A percentile compares a stretch with the other conserved stretches of the same genome.
Evolutionary conservation across 2,113 vertebrate species (phyloP).

Genomic region (Sclerurus mexicanus): DNA sequence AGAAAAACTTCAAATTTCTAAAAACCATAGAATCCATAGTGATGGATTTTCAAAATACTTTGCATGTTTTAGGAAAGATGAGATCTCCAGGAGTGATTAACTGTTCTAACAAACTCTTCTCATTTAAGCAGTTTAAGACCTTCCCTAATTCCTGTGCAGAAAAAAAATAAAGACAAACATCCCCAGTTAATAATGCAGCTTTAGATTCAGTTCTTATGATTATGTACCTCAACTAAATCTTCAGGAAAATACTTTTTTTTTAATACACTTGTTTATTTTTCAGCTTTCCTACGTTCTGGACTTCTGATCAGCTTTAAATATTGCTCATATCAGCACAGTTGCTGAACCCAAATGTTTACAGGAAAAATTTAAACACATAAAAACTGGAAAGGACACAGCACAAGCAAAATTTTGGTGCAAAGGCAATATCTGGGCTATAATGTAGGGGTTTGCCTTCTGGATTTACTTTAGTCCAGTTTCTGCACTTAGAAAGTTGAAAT

Average conservation of each 20-base stretch:
- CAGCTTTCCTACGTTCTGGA: not conserved
- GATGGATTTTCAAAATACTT: not conserved
- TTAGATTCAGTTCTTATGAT: not conserved
- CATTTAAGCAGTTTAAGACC: not conserved
- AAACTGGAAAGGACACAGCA: not conserved
- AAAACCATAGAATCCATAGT: not conserved
- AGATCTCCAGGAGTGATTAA: not conserved
- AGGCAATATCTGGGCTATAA: not conserved
- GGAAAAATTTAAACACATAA: not conserved
- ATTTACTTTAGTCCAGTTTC: not conserved
- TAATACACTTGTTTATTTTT: not conserved
- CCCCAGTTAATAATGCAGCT: not conserved
- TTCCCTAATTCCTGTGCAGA: not conserved
- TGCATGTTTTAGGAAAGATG: not conserved
- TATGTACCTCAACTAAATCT: not conserved
- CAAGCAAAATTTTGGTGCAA: not conserved
- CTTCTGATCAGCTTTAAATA: not conserved
- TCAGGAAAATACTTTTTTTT: not conserved
- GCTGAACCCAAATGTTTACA: not conserved
- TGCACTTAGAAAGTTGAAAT: not conserved
- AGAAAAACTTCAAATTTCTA: not conserved
- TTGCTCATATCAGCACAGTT: not conserved
- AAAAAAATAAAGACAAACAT: not conserved
- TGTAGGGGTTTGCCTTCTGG: accelerated
- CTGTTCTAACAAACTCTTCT: not conserved